Evolutionary conservation across 2,113 vertebrate genomes (phyloP), one percentile per base, ranked within the genome.

Genomic region (Tilapia sparmanii): DNA sequence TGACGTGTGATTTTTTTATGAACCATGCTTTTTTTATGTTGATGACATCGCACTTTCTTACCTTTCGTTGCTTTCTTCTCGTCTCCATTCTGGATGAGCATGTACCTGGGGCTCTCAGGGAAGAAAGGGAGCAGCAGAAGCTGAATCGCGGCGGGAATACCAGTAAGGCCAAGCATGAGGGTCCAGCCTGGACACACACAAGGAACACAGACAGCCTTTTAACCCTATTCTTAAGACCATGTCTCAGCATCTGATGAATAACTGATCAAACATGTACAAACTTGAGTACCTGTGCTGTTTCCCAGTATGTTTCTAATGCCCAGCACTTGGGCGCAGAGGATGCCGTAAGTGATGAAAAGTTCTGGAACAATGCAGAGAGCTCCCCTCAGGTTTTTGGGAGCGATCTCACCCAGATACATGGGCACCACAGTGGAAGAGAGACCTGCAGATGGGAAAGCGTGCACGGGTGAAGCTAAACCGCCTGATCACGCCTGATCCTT

Each of bases 381-480:
- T 24, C 98, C 98, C 87, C 98, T 93, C 80, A 99, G 95, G 91
- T 98, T 99, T 92, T 95, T 98, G 2, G 98, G 98, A 35, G 98
- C 92, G 42, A 99, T 91, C 87, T 99, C 98, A n/a, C 98, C 98
- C 33, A 99, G 89, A 94, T 99, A 99, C 98, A 99, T 99, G 9
- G 98, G 98, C 80, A 99, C 98, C 66, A 99, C 98, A 0, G 93
- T 99, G 93, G 98, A 99, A 4, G 98, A 98, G 86, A 99, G 92
- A 47, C 98, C 98, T 99, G 85, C 61, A 88, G 59, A 79, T 4
- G 18, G 18, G 45, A 13, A 89, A 24, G 35, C 9, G 81, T 11
- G 5, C 29, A 10, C 5, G 29, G 15, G 12, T 26, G 29, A 61
- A 61, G 29, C 59, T 33, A 61, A 81, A 15, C 10, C 5, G 3